phyloP scores from a whole-genome alignment of 35 echinoderm and acorn worm species.

The Chiridota heheva region DNA sequence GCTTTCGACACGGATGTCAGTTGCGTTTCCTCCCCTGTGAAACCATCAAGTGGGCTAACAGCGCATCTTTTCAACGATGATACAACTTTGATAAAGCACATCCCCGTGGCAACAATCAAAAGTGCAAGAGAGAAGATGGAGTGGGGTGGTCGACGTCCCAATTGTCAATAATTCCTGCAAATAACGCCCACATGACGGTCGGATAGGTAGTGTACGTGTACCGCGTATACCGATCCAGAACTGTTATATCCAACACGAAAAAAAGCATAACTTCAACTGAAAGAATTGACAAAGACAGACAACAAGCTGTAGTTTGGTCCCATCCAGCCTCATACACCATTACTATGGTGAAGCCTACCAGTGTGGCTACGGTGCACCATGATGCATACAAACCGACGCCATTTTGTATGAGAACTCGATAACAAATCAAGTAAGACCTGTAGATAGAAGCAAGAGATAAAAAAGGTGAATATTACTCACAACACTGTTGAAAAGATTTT shows the following conservation, averaged over 20 bases:
- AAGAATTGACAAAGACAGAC: conserved; percentile 9
- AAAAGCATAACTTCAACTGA: conserved; percentile 27
- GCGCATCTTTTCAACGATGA: not conserved
- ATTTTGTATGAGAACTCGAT: conserved; percentile 47
- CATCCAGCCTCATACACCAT: conserved; percentile 5
- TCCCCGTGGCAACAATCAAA: not conserved
- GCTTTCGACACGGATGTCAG: conserved; percentile 5
- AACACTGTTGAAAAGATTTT: not conserved
- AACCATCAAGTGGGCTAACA: not conserved
- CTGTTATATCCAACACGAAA: conserved; percentile 4
- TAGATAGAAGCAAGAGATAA: not conserved
- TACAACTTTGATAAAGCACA: conserved; percentile 15
- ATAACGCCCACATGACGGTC: conserved; percentile 29
- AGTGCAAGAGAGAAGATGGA: not conserved
- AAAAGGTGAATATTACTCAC: not conserved
- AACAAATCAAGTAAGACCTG: conserved; percentile 27
- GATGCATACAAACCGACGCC: conserved; percentile 37
- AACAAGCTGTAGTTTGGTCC: not conserved
- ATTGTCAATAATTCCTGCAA: conserved; percentile 10
- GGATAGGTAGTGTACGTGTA: conserved; percentile 39
- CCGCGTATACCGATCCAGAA: conserved; percentile 23
- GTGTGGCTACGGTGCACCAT: conserved; percentile 25
- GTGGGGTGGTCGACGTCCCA: not conserved
- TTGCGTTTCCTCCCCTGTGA: not conserved
- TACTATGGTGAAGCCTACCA: conserved; percentile 15